Evolutionary conservation across 2,888 invertebrate genomes (phyloP), one percentile per base, ranked within the genome.

Genomic region (Heliconius ismenius): DNA sequence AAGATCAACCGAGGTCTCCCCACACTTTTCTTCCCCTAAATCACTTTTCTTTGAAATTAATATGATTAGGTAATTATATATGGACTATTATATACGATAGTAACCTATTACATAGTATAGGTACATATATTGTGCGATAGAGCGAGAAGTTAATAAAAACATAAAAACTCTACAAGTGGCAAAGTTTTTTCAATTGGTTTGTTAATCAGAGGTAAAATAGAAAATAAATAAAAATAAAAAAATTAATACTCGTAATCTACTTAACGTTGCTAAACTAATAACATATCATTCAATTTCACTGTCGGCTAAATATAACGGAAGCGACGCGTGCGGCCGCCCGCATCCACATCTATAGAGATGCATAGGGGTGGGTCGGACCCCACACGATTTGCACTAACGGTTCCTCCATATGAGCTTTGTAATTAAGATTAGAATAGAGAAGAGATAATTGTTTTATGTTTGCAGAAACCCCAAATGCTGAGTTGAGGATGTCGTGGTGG

Each of bases 301-400:
- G 69, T 77, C 49, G 74, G 77, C 73, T 75, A 75, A 75, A 65
- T 65, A 65, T 77, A 80, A 80, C 79, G 82, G 82, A 82, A 82
- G 75, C 70, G 10, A 13, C 65, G 80, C 78, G 82, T 82, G 82
- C 77, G 86, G 85, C 83, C 83, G 80, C 86, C 86, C 86, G 86
- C 85, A 86, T 86, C 73, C 69, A 32, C 54, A 13, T 75, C 69
- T 65, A 70, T 15, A 13, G 39, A 70, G 67, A 73, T 67, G 73
- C 36, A 72, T 67, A 75, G 78, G 77, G 79, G 78, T 78, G 73
- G 24, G 60, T 43, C 67, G 62, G 78, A 75, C 78, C 78, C 58
- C 78, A 70, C 78, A 67, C 73, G 75, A 54, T 26, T 70, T 49
- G 64, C 67, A 39, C 67, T 39, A 67, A 43, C 67, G 67, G 67